phyloP scores from a whole-genome alignment of 2,113 vertebrate species.

The Physeter macrocephalus region DNA sequence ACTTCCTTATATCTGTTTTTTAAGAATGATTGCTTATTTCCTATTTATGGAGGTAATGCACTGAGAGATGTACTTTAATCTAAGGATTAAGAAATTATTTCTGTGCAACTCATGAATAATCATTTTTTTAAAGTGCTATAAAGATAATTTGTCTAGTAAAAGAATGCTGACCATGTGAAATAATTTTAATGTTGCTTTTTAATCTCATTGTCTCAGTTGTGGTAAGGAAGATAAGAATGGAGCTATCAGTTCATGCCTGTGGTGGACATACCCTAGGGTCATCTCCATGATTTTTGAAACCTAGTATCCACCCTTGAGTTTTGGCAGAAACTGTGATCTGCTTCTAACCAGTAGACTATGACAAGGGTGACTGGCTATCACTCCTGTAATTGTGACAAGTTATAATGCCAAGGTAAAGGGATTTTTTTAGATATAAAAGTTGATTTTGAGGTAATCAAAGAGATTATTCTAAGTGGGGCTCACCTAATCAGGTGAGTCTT shows the following conservation, averaged over 20 bases:
- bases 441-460: not conserved
- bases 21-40: not conserved
- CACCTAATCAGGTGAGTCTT: not conserved
- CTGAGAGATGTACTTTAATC: not conserved
- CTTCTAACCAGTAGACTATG: not conserved
- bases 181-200: not conserved
- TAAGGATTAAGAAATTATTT: not conserved
- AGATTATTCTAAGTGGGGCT: not conserved
- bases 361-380: not conserved
- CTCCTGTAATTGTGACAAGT: not conserved
- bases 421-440: not conserved
- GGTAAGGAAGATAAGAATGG: not conserved
- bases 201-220: not conserved
- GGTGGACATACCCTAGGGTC: not conserved
- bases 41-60: not conserved
- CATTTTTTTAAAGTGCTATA: not conserved
- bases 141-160: not conserved
- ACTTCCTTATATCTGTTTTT: not conserved
- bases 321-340: not conserved
- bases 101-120: not conserved
- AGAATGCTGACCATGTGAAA: not conserved
- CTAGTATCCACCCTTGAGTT: not conserved
- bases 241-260: not conserved
- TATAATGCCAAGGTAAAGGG: not conserved
- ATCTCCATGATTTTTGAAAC: not conserved